Conservation (phyloP, 2,888 invertebrate genomes). For the Calameuta idolon region DNA sequence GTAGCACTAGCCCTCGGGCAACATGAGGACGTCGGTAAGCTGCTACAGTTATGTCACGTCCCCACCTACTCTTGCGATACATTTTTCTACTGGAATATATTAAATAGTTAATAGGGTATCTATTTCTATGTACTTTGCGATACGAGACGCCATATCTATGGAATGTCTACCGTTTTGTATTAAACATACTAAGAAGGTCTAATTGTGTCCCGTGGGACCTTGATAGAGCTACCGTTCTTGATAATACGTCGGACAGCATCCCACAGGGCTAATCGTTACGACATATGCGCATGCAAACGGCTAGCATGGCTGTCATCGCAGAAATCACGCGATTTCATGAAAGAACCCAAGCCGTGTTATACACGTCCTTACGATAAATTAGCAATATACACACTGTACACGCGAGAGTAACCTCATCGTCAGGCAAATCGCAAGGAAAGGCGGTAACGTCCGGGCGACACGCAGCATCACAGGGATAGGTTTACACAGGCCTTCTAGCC, state of each 20-base stretch:
- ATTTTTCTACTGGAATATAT: conserved; percentile 32
- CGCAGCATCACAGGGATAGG: background rate
- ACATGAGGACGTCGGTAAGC: conserved; percentile 23
- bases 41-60: conserved; percentile 38
- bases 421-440: background rate
- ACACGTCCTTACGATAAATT: background rate
- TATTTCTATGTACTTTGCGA: background rate
- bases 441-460: background rate
- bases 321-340: background rate
- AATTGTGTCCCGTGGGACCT: background rate
- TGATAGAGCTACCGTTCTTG: background rate
- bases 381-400: background rate
- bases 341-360: background rate
- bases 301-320: background rate
- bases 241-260: background rate
- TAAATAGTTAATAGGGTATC: conserved; percentile 12
- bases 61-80: conserved; percentile 25
- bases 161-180: background rate
- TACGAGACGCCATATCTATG: background rate
- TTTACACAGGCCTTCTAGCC: background rate
- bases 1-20: conserved; percentile 15
- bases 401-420: background rate
- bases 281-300: background rate
- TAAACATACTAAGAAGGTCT: background rate
- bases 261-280: background rate